Base-by-base conservation (phyloP, 2,888 invertebrate species). In the Ectropis crepuscularia region DNA sequence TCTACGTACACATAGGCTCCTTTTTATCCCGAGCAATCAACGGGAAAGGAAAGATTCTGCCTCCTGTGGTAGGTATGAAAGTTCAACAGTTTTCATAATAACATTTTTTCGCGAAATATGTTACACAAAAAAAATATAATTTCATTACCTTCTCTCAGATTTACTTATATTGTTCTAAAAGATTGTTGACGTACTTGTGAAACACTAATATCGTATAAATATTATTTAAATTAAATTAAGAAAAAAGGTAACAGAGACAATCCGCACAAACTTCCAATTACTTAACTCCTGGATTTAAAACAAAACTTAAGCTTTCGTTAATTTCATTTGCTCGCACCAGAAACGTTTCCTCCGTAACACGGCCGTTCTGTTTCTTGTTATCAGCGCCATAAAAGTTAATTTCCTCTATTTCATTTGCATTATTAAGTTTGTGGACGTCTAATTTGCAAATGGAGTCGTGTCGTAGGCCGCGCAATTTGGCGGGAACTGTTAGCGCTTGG, bases 381-480 rank as follows among this genome's bases (percentile, higher is more conserved):
- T 10, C 5, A 47, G 5, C 5, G 5, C 8, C 0, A 28, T 67
- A 77, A 68, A 71, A 74, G 70, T 69, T 65, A 72, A 66, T 73
- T 68, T 76, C 5, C 61, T 58, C 61, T 69, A 69, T 55, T 53
- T 43, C 53, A 55, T 72, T 71, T 67, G 62, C 61, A 66, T 74
- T 74, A 68, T 65, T 68, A 59, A 72, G 74, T 73, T 78, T 74
- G 73, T 74, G 72, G 81, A 78, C 80, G 79, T 88, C 83, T 89
- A 88, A 92, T 92, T 91, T 90, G 88, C 90, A 92, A 92, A 92
- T 91, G 92, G 90, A 87, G 82, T 79, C 85, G 86, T 87, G 89
- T 87, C 87, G 87, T 86, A 83, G 87, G 89, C 86, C 77, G 77
- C 80, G 85, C 87, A 86, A 89, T 89, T 90, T 87, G 85, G 89